Evolutionary conservation across 2,888 invertebrate genomes (phyloP).

Genomic region (Leptopilina myrica): DNA sequence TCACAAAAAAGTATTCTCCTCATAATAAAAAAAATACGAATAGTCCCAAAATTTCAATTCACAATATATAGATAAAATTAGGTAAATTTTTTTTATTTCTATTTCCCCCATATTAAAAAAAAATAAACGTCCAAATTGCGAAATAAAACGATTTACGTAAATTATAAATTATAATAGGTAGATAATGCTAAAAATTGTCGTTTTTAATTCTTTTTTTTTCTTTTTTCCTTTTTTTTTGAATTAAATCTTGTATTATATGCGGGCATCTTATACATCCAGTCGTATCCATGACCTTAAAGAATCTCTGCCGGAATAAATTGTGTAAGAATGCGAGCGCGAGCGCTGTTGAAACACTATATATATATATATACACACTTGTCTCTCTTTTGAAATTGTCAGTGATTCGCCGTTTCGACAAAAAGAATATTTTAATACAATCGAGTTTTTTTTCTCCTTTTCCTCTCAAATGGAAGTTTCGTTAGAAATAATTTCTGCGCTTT

Average conservation of each 20-base stretch:
- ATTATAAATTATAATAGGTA: background rate
- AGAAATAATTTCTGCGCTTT: slow-evolving; percentile 39
- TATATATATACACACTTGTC: slow-evolving; percentile 46
- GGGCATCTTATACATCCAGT: slow-evolving; percentile 55
- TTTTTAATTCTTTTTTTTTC: background rate
- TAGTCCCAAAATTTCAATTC: too few relatives aligned
- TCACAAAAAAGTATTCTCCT: too few relatives aligned
- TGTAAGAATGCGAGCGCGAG: slow-evolving; percentile 64
- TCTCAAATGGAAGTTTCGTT: slow-evolving; percentile 41
- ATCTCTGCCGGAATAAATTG: slow-evolving; percentile 65
- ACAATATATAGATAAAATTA: too few relatives aligned
- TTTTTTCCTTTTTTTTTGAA: background rate
- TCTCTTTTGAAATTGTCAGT: slow-evolving; percentile 67
- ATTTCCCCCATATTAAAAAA: too few relatives aligned
- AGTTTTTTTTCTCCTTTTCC: slow-evolving; percentile 33
- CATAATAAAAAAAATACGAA: too few relatives aligned
- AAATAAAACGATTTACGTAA: background rate
- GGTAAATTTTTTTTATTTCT: too few relatives aligned
- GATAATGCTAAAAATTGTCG: background rate
- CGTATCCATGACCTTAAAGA: slow-evolving; percentile 73
- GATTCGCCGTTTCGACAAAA: slow-evolving; percentile 64
- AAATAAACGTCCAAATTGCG: too few relatives aligned
- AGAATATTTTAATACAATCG: slow-evolving; percentile 57
- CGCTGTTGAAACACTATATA: slow-evolving; percentile 67
- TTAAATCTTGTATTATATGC: slow-evolving; percentile 8